Percentiles rank a stretch among this genome's conserved stretches.
Conservation (phyloP, 2,888 invertebrate species). For the Lordiphosa andalusiaca region DNA sequence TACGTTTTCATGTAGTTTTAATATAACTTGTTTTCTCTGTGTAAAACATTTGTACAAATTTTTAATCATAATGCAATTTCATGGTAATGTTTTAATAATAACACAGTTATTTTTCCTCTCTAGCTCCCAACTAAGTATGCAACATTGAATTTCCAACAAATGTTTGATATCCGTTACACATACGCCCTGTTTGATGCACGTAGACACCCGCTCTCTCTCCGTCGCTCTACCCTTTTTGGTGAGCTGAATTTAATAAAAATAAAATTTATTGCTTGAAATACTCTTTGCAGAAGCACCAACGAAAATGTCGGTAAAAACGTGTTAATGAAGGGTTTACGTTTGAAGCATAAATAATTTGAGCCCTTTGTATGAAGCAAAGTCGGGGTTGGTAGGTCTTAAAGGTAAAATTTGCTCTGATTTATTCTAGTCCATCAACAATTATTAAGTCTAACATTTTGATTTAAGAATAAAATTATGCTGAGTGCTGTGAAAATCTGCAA, state of each 20-base stretch:
- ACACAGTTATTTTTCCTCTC: too few species aligned
- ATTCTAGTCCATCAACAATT: too few species aligned
- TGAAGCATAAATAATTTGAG: slow-evolving; percentile 18
- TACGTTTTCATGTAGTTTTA: too few species aligned
- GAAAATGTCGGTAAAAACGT: background rate
- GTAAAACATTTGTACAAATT: too few species aligned
- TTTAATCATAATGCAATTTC: too few species aligned
- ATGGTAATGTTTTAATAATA: too few species aligned
- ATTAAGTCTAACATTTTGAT: too few species aligned
- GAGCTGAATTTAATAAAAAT: slow-evolving; percentile 3
- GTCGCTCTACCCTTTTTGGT: background rate
- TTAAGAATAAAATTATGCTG: background rate
- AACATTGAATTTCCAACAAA: background rate
- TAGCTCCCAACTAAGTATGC: background rate
- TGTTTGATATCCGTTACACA: background rate
- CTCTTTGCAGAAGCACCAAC: too few species aligned
- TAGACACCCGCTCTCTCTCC: background rate
- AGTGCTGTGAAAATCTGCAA: background rate
- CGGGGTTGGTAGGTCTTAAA: too few species aligned
- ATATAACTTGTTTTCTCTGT: too few species aligned
- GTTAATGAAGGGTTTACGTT: slow-evolving; percentile 4
- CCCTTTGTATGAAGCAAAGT: slow-evolving; percentile 16
- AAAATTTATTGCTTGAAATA: slow-evolving; percentile 2
- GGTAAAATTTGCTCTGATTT: too few species aligned
- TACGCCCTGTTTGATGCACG: background rate